Base-by-base conservation (phyloP, 2,888 invertebrate genomes). In the Hypsopygia costalis region DNA sequence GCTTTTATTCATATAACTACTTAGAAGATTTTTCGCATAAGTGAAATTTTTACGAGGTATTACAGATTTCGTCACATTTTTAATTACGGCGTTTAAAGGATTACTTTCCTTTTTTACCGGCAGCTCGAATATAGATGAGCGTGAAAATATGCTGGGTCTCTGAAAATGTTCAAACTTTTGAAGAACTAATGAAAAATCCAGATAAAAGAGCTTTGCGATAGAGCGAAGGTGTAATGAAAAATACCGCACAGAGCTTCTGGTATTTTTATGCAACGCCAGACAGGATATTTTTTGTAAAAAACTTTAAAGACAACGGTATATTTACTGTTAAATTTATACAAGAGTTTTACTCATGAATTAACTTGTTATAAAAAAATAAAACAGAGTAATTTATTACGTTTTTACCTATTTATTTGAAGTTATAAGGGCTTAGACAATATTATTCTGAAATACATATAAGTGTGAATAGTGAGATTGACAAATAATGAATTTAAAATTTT, bases 11-110 rank as follows among this genome's bases (percentile, higher is more conserved):
- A 78, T 43, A 47, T 80, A 80, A 11, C 54, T 62, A 9, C 59
- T 51, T 0, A 71, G 69, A 6, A 78, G 59, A 36, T 64, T 61
- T 54, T 71, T 59, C 0, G 61, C 50, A 3, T 58, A 57, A 1
- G 67, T 55, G 40, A 77, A 80, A 25, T 81, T 71, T 62, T 61
- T 79, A 49, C 77, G 59, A 4, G 77, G 67, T 7, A 42, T 30
- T 0, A 81, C 74, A 30, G 74, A 68, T 31, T 58, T 56, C 47
- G 54, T 64, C n/a, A n/a, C 74, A 30, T 74, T 69, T 31, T 58
- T 56, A 48, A 54, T 64, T n/a, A n/a, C n/a, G n/a, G n/a, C n/a
- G n/a, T n/a, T n/a, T n/a, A n/a, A n/a, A 1, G 62, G 39, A 28
- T 10, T 10, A 11, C 29, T 43, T n/a, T 39, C 36, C 12, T 12